Evolutionary conservation across 2,797 vertebrate genomes (phyloP), one percentile per base, ranked within the genome.

Genomic region (Oophaga sylvatica): DNA sequence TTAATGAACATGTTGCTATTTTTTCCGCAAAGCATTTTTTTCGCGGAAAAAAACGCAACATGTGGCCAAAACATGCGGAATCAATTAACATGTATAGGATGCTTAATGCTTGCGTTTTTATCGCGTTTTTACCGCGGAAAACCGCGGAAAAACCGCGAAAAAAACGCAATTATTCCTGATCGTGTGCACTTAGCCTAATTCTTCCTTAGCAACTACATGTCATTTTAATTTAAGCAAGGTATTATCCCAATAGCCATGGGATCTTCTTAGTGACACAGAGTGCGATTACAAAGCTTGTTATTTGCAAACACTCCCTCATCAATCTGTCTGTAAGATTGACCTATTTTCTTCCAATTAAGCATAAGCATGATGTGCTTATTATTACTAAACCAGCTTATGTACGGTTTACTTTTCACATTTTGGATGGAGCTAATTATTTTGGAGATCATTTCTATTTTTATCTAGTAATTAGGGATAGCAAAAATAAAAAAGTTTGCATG

Each of bases 281-380:
- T n/a, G 76, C 59, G 20, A 70, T 86, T 80, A 80, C 63, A 53
- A 80, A 67, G 48, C 76, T 59, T 79, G 75, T 68, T 80, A 57
- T 86, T 86, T 86, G 63, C 84, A 86, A 78, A 86, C 60, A 80
- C 29, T 41, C 29, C 75, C 75, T 48, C 76, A 35, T 67, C 75
- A 80, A 35, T 68, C 77, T 71, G 22, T 84, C 26, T 84, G 70
- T 62, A 48, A 84, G 75, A 77, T 59, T 84, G 77, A 86, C 84
- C 76, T 80, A 80, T 86, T 80, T 86, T 86, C 35, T 56, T 86
- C 77, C 29, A 86, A 86, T 86, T 86, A 86, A 70, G 19, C 48
- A 59, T 41, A 12, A 53, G 60, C 29, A 11, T 79, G 53, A 67
- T 80, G 62, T 70, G 48, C 26, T 71, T 60, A 79, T 80, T 70